A percentile compares a stretch with the other conserved stretches of the same genome.
Conservation (phyloP, 2,113 vertebrate genomes). For the Hippolais icterina region DNA sequence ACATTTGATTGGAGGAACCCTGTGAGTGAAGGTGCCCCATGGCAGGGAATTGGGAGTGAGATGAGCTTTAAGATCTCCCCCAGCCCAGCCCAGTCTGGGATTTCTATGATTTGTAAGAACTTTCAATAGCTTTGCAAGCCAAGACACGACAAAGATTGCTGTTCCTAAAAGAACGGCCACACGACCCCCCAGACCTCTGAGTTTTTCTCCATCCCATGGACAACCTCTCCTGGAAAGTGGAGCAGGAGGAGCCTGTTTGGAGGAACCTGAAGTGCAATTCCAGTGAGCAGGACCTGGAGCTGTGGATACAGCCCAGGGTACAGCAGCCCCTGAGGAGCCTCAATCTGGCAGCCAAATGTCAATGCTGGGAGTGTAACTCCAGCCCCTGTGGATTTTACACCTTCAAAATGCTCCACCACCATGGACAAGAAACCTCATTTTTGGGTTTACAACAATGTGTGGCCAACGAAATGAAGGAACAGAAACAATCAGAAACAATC, state of each 20-base stretch:
- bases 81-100: background rate
- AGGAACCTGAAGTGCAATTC: background rate
- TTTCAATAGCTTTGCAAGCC: background rate
- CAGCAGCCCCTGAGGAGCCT: background rate
- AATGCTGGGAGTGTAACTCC: background rate
- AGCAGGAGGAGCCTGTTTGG: background rate
- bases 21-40: background rate
- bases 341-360: background rate
- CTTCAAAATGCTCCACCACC: background rate
- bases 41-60: background rate
- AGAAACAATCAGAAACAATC: background rate
- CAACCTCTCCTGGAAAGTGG: background rate
- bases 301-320: background rate
- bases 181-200: background rate
- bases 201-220: background rate
- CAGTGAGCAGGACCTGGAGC: background rate
- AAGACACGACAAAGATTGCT: background rate
- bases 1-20: background rate
- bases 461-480: background rate
- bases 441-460: background rate
- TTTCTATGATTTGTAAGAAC: background rate
- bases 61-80: background rate
- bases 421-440: background rate
- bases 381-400: background rate
- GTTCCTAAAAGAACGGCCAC: background rate